phyloP scores from a whole-genome alignment of 2,797 vertebrate species.

The Siniperca scherzeri region DNA sequence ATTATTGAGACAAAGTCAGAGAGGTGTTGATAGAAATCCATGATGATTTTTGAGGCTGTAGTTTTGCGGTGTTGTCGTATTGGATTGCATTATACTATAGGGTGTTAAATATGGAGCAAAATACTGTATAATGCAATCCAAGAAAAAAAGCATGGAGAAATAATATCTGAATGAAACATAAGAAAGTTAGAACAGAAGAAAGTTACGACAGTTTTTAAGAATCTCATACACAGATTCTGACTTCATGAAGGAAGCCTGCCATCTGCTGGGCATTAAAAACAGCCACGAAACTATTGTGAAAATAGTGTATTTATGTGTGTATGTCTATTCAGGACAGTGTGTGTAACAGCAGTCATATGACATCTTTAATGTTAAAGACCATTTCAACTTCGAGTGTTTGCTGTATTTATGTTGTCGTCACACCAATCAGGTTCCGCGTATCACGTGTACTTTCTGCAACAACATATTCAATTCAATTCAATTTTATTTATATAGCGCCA shows the following conservation, averaged over 20 bases:
- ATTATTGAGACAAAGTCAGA: neutral
- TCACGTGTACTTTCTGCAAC: conserved; percentile 1
- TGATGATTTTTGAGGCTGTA: neutral
- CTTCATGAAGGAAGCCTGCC: conserved; percentile 34
- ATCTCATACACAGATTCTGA: too few relatives aligned
- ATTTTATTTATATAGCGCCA: too few relatives aligned
- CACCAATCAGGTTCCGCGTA: too few relatives aligned
- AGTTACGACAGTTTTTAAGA: neutral
- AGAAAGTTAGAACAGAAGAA: neutral
- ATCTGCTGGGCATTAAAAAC: conserved; percentile 33
- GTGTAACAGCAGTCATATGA: neutral
- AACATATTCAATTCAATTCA: too few relatives aligned
- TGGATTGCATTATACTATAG: neutral
- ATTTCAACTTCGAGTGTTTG: neutral
- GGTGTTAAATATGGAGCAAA: neutral
- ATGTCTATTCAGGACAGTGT: neutral
- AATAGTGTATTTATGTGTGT: neutral
- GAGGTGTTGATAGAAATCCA: neutral
- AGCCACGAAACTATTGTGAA: accelerated
- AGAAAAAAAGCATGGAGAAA: neutral
- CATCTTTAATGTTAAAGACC: neutral
- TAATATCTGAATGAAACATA: neutral
- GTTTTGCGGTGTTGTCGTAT: neutral
- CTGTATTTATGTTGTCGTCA: neutral
- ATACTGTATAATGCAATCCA: neutral